phyloP scores from a whole-genome alignment of 2,888 invertebrate species.

The Melipona beecheii region DNA sequence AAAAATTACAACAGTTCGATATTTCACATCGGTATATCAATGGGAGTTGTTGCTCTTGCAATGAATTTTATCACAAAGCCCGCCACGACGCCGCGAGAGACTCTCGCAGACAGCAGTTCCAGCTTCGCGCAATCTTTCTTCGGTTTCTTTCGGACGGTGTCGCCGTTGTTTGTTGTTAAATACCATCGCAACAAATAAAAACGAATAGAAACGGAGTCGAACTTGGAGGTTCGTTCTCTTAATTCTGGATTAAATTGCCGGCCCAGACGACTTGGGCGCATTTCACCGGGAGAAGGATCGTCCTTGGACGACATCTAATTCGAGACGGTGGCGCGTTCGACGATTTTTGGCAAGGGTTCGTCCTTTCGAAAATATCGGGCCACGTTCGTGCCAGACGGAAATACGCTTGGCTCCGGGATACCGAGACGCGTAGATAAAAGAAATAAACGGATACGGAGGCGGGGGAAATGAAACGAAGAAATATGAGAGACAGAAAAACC shows the following conservation, averaged over 20 bases:
- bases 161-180: too few relatives aligned
- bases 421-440: conserved; percentile 60
- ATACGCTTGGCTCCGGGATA: conserved; percentile 53
- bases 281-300: background rate
- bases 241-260: background rate
- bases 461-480: conserved; percentile 56
- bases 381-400: conserved; percentile 43
- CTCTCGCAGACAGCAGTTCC: too few relatives aligned
- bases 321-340: conserved; percentile 23
- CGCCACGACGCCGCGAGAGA: too few relatives aligned
- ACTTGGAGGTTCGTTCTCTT: background rate
- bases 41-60: too few relatives aligned
- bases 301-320: conserved; percentile 34
- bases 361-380: conserved; percentile 48
- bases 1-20: too few relatives aligned
- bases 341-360: conserved; percentile 50
- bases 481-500: conserved; percentile 63
- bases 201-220: too few relatives aligned
- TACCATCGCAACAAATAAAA: too few relatives aligned
- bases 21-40: too few relatives aligned
- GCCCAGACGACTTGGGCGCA: background rate
- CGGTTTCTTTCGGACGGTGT: too few relatives aligned
- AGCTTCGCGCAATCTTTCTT: too few relatives aligned
- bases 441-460: conserved; percentile 48
- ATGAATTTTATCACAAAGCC: too few relatives aligned